phyloP scores from a whole-genome alignment of 2,113 vertebrate genomes.

The Thunnus thynnus region DNA sequence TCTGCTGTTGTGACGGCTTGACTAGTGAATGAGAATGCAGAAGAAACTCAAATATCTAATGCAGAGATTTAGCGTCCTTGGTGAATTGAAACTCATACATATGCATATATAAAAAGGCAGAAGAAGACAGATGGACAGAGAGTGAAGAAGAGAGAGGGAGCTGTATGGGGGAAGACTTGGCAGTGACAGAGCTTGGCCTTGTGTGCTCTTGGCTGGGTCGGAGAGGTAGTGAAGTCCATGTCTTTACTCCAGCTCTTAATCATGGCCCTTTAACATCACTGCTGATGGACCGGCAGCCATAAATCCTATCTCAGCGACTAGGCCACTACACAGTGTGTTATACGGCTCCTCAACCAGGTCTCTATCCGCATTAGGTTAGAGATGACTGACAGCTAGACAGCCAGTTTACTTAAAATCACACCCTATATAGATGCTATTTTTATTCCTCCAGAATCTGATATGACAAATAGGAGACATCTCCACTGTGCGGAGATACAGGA shows the following conservation, averaged over 20 bases:
- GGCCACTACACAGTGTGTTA: constrained; percentile 74
- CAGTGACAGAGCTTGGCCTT: constrained; percentile 66
- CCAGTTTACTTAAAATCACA: constrained; percentile 47
- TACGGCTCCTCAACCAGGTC: constrained; percentile 66
- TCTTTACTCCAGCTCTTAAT: constrained; percentile 81
- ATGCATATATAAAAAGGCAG: constrained; percentile 27
- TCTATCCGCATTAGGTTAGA: constrained; percentile 56
- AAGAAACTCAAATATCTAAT: constrained; percentile 34
- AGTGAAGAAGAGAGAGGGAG: constrained; percentile 19
- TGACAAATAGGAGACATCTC: constrained; percentile 10
- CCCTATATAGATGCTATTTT: constrained; percentile 1
- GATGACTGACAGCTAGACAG: constrained; percentile 66
- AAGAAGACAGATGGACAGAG: constrained; percentile 25
- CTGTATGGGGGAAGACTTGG: constrained; percentile 36
- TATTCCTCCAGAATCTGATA: constrained; percentile 9
- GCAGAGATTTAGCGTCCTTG: constrained; percentile 36
- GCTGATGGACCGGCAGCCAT: constrained; percentile 76
- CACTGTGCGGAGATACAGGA: not conserved
- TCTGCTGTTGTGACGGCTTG: constrained; percentile 13
- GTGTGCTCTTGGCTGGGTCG: constrained; percentile 65
- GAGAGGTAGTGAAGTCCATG: constrained; percentile 54
- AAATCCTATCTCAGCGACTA: constrained; percentile 78
- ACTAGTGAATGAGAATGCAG: constrained; percentile 18
- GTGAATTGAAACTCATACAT: constrained; percentile 33
- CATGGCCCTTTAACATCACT: constrained; percentile 83